Base-by-base conservation (phyloP, 2,797 vertebrate genomes). In the Parauchenoglanis ngamensis region DNA sequence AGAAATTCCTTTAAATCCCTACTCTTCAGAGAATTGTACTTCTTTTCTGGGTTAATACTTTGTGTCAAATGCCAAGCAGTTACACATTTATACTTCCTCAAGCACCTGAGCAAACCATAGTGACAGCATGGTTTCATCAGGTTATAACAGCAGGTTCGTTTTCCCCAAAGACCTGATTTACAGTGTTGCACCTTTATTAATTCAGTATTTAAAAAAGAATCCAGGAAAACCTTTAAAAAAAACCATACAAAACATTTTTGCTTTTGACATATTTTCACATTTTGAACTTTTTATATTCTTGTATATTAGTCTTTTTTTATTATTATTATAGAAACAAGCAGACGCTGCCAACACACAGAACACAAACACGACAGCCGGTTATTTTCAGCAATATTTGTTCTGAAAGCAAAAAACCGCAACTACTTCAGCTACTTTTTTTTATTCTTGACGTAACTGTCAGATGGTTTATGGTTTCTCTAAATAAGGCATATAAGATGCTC, bases 361-460 rank as follows among this genome's bases (percentile, higher is more conserved):
- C 83, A 86, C 79, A 85, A 83, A 87, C 67, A 86, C 28, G 57
- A 63, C 46, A 57, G 68, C 72, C 56, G 77, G 49, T 72, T 52
- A 52, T 87, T 87, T 90, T 56, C 79, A 63, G 63, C 78, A 85
- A 57, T 79, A 87, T 88, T 75, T 85, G n/a, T 85, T 88, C 46
- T 73, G 75, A 65, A 31, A 81, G 49, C 28, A 73, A 88, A 88
- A 70, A 61, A 57, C 57, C 82, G 83, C 77, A 57, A 77, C 28
- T 40, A 56, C 35, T 80, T 87, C 8, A 59, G 13, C 52, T 65
- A 44, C 31, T 72, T 72, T 61, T 54, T 75, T 65, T 57, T 46
- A 63, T n/a, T 75, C 25, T 54, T 68, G 65, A 54, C 17, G 78
- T 70, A 87, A 63, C 59, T 75, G 31, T 77, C 75, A 68, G 54